Conservation (phyloP, 2,797 vertebrate genomes). For the Gymnothorax javanicus region DNA sequence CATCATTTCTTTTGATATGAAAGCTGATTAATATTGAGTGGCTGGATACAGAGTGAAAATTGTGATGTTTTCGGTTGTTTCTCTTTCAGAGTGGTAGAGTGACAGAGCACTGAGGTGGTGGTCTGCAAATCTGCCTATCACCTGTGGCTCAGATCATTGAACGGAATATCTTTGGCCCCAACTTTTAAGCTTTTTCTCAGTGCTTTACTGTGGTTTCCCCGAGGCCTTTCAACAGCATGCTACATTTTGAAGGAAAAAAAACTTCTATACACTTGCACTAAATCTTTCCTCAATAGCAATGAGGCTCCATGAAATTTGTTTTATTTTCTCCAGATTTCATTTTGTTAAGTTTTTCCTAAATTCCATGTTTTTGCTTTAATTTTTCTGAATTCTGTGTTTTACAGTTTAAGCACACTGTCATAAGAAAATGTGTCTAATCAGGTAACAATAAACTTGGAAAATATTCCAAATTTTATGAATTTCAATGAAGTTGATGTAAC, state of each 20-base stretch:
- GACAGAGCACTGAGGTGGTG: constrained; percentile 17
- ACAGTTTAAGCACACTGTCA: too few species aligned
- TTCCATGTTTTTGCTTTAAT: constrained; percentile 17
- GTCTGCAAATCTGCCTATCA: constrained; percentile 36
- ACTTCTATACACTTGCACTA: constrained; percentile 19
- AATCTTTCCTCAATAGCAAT: background rate
- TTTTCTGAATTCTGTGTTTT: too few species aligned
- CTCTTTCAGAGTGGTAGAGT: constrained; percentile 21
- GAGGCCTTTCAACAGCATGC: background rate
- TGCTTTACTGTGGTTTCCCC: background rate
- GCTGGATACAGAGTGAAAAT: constrained; percentile 39
- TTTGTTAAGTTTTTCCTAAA: background rate
- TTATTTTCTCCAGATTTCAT: too few species aligned
- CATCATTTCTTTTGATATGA: constrained; percentile 31
- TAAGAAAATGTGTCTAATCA: too few species aligned
- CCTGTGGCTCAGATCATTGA: constrained; percentile 30
- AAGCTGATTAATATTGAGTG: constrained; percentile 42
- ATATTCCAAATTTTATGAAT: too few species aligned
- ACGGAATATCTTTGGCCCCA: constrained; percentile 22
- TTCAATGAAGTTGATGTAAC: too few species aligned
- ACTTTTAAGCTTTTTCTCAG: constrained; percentile 22
- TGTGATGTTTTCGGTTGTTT: constrained; percentile 36
- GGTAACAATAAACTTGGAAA: too few species aligned
- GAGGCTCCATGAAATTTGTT: too few species aligned
- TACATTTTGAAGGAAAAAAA: constrained; percentile 25